Evolutionary conservation across 2,113 vertebrate genomes (phyloP).

Genomic region (Mormyrus iriodes): DNA sequence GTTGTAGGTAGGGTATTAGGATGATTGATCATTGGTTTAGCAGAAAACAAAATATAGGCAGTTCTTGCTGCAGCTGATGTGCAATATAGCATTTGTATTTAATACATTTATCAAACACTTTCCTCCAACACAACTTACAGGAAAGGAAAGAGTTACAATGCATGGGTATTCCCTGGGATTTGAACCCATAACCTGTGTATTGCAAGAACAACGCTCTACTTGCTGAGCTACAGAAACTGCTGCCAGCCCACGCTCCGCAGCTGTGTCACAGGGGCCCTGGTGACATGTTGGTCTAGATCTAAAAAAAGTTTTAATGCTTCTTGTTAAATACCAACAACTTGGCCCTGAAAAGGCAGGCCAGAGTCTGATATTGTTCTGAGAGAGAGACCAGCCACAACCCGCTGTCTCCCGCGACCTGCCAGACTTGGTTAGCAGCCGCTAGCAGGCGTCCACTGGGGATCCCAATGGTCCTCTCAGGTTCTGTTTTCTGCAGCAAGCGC

Average conservation of each 20-base stretch:
- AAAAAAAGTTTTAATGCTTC: constrained; percentile 3
- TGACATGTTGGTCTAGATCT: constrained; percentile 9
- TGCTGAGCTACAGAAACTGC: not conserved
- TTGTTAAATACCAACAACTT: constrained; percentile 5
- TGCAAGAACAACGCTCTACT: not conserved
- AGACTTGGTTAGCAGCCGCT: not conserved
- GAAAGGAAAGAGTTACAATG: not conserved
- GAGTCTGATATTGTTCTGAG: not conserved
- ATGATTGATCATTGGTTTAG: not conserved
- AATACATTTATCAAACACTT: not conserved
- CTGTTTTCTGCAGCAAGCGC: not conserved
- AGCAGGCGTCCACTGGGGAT: not conserved
- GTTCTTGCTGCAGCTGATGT: not conserved
- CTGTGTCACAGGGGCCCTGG: not conserved
- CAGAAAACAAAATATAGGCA: not conserved
- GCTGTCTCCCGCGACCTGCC: not conserved
- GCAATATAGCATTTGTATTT: not conserved
- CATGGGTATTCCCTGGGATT: not conserved
- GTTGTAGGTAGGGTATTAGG: not conserved
- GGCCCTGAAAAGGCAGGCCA: not conserved
- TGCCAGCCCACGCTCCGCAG: not conserved
- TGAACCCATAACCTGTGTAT: not conserved
- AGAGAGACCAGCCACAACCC: not conserved
- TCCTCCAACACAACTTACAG: not conserved
- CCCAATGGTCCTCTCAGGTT: not conserved